Conservation (phyloP, 2,888 invertebrate genomes). For the Meiosimyza platycephala region DNA sequence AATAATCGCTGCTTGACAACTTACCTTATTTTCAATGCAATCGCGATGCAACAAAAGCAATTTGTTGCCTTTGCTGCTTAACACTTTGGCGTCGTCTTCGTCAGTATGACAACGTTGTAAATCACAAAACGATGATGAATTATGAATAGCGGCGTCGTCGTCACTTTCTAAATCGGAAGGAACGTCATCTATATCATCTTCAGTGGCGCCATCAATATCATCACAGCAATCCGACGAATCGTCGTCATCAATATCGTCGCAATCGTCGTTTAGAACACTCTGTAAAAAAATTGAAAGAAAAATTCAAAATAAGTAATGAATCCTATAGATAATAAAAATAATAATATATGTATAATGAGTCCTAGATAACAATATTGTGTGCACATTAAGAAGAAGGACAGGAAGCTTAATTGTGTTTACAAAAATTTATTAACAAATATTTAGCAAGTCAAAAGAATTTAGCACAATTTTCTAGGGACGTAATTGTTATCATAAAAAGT, state of each 20-base stretch:
- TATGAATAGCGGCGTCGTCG: conserved; percentile 47
- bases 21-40: conserved; percentile 61
- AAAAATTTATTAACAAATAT: too few relatives aligned
- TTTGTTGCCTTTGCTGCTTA: conserved; percentile 35
- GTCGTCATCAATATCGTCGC: conserved; percentile 47
- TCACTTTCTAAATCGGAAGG: conserved; percentile 60
- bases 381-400: too few relatives aligned
- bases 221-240: conserved; percentile 44
- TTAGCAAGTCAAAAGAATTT: too few relatives aligned
- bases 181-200: conserved; percentile 61
- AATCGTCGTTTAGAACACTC: conserved; percentile 57
- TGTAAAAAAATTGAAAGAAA: conserved; percentile 40
- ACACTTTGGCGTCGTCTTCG: conserved; percentile 37
- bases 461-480: too few relatives aligned
- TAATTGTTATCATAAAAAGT: too few relatives aligned
- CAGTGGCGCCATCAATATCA: conserved; percentile 53
- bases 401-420: too few relatives aligned
- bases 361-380: too few relatives aligned
- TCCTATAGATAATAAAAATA: too few relatives aligned
- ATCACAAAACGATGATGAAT: conserved; percentile 47
- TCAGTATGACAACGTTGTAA: conserved; percentile 51
- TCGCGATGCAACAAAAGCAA: conserved; percentile 51
- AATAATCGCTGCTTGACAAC: conserved; percentile 3
- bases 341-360: too few relatives aligned
- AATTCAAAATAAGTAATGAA: too few relatives aligned